These are phyloP conservation scores for Gadus chalcogrammus DNA, from an alignment of 2,113 vertebrate genomes.

Conservation along the genomic window DNA sequence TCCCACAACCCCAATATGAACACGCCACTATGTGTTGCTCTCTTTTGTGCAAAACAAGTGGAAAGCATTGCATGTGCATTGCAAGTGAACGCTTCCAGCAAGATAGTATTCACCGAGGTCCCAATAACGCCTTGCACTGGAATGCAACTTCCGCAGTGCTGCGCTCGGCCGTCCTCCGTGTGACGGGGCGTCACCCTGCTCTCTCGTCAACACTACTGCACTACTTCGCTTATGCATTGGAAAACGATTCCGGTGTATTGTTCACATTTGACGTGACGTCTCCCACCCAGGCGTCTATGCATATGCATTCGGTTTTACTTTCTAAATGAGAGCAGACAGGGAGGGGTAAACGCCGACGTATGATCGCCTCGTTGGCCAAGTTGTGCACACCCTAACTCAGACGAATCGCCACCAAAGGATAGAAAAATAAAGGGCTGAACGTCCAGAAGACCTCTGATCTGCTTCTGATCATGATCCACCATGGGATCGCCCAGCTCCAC, in stretches of 20 bases:
- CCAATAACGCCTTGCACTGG: conserved; percentile 48
- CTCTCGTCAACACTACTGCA: conserved; percentile 26
- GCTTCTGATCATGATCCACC: no score
- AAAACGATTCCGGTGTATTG: not conserved
- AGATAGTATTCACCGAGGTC: not conserved
- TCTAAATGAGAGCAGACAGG: not conserved
- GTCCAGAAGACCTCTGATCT: no score
- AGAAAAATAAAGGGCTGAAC: no score
- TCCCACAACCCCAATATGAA: no score
- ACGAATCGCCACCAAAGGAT: no score
- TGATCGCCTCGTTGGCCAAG: conserved; percentile 22
- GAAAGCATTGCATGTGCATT: no score
- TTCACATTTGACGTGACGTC: not conserved
- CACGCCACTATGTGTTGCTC: no score
- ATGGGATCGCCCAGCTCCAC: no score
- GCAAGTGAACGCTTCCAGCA: not conserved
- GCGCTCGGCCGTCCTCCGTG: conserved; percentile 46
- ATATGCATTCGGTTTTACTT: conserved; percentile 22
- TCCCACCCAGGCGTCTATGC: not conserved
- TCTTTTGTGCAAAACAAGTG: no score
- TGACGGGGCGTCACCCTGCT: conserved; percentile 73
- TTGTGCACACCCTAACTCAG: conserved; percentile 37
- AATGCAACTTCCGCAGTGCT: conserved; percentile 76
- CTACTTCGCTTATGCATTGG: conserved; percentile 8
- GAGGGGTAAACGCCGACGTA: not conserved